Base-by-base conservation (phyloP, 2,888 invertebrate species). In the Hirudinaria manillensis region DNA sequence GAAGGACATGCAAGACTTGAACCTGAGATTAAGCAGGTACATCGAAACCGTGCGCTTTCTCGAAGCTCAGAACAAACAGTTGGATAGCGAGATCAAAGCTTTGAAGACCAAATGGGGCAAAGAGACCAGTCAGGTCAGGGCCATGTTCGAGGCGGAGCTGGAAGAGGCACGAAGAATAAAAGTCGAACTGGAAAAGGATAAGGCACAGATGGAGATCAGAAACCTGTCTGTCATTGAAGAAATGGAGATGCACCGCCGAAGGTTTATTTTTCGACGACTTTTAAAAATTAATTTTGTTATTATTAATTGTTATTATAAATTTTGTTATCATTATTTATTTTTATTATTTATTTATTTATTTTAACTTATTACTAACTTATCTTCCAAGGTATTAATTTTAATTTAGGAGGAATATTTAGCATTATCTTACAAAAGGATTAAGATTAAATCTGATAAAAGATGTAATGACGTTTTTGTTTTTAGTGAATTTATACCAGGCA, bases 11-110 rank as follows among this genome's bases (percentile, higher is more conserved):
- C 85, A 84, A 80, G 87, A 87, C 77, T 80, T 88, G 78, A 88
- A 88, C 81, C 87, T 87, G 80, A 82, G 87, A 72, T 85, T 88
- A 76, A 87, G 87, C 77, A 84, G 82, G 81, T 88, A 87, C 82
- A 87, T 87, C 78, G 87, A 87, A 83, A 86, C 87, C 81, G 80
- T 81, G 7, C 80, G 86, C 61, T 86, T 86, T 78, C 80, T 86
- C 71, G 86, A 86, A 78, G 85, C 85, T 34, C 86, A 86, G 80
- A 86, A 86, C 81, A 80, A 82, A 67, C 84, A 85, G 78, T 79
- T 86, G 66, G 84, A 82, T 70, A 80, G 81, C 21, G 85, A 85
- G 78, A 78, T 86, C 74, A 83, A 84, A 36, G 81, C 81, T 32
- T 80, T 85, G 73, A 83, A 77, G 77, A 16, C 74, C 24, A 80